Conservation (phyloP, 2,888 invertebrate species). For the Creontiades dilutus region DNA sequence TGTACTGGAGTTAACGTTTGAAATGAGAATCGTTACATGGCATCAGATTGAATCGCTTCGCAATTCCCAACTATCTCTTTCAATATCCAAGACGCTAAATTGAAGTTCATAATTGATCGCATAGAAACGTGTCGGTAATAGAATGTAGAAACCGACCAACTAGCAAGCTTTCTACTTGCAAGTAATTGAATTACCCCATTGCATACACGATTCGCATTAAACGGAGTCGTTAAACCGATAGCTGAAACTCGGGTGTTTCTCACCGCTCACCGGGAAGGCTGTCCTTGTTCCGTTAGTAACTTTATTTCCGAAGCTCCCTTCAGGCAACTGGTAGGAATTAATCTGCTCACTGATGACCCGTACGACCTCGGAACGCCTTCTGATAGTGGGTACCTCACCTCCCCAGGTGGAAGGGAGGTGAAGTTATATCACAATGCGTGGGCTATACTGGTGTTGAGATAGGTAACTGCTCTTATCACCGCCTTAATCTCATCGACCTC, state of each 20-base stretch:
- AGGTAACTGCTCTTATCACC: conserved; percentile 59
- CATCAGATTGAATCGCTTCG: background rate
- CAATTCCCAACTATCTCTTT: background rate
- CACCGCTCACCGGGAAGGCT: background rate
- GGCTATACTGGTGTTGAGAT: conserved; percentile 60
- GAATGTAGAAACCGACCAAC: conserved; percentile 20
- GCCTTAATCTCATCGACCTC: conserved; percentile 37
- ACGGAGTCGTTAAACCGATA: conserved; percentile 7
- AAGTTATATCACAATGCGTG: conserved; percentile 67
- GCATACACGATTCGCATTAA: conserved; percentile 14
- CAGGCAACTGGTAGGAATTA: background rate
- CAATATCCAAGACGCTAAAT: background rate
- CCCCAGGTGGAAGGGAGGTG: conserved; percentile 18
- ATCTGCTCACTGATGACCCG: background rate
- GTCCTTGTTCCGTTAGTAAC: conserved; percentile 1
- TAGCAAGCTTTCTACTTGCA: conserved; percentile 2
- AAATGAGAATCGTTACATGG: background rate
- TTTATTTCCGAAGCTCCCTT: background rate
- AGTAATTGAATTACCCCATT: background rate
- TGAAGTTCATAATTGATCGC: conserved; percentile 21
- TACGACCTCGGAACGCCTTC: background rate
- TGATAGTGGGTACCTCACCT: too few relatives aligned
- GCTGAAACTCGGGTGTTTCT: background rate
- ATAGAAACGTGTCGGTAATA: conserved; percentile 4
- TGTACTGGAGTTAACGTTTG: too few relatives aligned